A percentile compares a stretch with the other conserved stretches of the same genome.
These are phyloP conservation scores for Moxostoma hubbsi DNA, from an alignment of 2,797 vertebrate species.

Conservation along the genomic window DNA sequence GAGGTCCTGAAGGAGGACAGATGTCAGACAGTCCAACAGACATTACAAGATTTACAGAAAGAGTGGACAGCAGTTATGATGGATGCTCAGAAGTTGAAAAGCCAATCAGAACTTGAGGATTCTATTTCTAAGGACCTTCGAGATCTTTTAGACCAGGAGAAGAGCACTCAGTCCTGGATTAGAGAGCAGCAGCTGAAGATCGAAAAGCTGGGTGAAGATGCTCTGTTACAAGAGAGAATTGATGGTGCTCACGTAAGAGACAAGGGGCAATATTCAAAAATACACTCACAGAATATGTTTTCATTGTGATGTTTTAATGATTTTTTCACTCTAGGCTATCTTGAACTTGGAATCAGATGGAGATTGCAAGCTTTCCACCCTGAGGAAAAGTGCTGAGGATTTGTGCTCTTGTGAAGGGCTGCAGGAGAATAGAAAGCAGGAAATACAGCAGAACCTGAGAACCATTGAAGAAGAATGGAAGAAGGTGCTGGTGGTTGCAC, in stretches of 20 bases:
- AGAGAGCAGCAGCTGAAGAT: slow-evolving; percentile 71
- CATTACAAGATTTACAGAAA: slow-evolving; percentile 59
- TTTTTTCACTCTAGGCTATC: slow-evolving; percentile 73
- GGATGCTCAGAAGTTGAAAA: slow-evolving; percentile 62
- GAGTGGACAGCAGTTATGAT: slow-evolving; percentile 67
- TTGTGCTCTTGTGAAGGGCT: slow-evolving; percentile 66
- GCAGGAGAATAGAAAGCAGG: slow-evolving; percentile 59
- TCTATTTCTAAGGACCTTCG: slow-evolving; percentile 60
- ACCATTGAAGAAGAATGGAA: slow-evolving; percentile 69
- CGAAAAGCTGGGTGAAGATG: slow-evolving; percentile 62
- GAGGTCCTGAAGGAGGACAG: slow-evolving; percentile 64
- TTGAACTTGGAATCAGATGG: slow-evolving; percentile 76
- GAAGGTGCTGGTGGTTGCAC: slow-evolving; percentile 56
- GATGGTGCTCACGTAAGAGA: slow-evolving; percentile 65
- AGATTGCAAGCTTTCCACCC: slow-evolving; percentile 74
- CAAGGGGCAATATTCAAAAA: background rate
- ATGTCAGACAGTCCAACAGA: slow-evolving; percentile 61
- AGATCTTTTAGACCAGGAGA: slow-evolving; percentile 68
- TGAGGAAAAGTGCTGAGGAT: slow-evolving; percentile 66
- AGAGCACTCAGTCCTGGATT: slow-evolving; percentile 71
- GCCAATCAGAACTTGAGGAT: slow-evolving; percentile 70
- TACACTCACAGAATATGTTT: background rate
- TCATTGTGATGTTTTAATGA: slow-evolving; percentile 21
- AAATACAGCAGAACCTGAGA: slow-evolving; percentile 61
- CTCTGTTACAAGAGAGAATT: slow-evolving; percentile 63